These are phyloP conservation scores for Glaucopsyche alexis DNA, from an alignment of 2,888 invertebrate genomes.

Conservation along the genomic window DNA sequence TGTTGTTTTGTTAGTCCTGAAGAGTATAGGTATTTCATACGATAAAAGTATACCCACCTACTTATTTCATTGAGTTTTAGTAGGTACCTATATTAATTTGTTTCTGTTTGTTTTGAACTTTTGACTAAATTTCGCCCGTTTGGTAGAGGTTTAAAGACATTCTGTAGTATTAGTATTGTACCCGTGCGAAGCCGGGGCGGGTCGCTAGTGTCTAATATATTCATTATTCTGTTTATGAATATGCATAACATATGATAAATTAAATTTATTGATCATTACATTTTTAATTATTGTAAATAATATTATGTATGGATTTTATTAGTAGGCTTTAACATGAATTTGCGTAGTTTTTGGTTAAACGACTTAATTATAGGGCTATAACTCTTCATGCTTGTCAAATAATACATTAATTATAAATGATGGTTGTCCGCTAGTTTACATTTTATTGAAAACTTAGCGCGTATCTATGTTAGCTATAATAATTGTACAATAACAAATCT, in stretches of 20 bases:
- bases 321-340: not conserved
- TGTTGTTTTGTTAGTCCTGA: too few species aligned
- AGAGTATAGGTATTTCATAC: too few species aligned
- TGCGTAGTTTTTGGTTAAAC: not conserved
- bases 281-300: conserved; percentile 2
- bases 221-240: conserved; percentile 2
- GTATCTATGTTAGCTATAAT: not conserved
- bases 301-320: not conserved
- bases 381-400: not conserved
- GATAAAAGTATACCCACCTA: too few species aligned
- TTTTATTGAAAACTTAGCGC: not conserved
- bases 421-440: not conserved
- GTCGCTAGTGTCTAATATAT: not conserved
- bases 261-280: conserved; percentile 7
- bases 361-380: not conserved
- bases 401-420: not conserved
- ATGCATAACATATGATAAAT: conserved; percentile 3
- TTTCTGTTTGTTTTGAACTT: too few species aligned
- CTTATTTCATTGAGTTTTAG: too few species aligned
- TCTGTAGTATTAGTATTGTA: too few species aligned
- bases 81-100: too few species aligned
- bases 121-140: too few species aligned
- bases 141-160: too few species aligned
- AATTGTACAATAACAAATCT: not conserved
- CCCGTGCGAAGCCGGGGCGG: too few species aligned